Conservation (phyloP, 1,140 invertebrate species). For the Meloidogyne hapla region DNA sequence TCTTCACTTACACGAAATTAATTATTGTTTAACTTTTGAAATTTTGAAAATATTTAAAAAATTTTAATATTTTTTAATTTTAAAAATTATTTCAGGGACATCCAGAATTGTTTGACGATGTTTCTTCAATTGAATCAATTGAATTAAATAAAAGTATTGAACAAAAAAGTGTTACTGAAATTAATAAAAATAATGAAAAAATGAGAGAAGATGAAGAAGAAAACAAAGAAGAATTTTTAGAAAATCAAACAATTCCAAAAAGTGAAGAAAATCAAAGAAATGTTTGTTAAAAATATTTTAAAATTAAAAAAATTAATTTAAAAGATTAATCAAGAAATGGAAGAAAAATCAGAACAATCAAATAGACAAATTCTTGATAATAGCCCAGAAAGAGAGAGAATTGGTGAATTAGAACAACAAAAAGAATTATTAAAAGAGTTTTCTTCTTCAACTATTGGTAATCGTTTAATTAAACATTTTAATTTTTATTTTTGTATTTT, state of each 20-base stretch:
- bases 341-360: conserved; percentile 18
- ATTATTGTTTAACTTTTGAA: too few species aligned
- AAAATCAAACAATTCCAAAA: conserved; percentile 24
- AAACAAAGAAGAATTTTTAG: conserved; percentile 22
- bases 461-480: too few species aligned
- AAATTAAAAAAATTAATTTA: background rate
- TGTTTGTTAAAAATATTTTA: background rate
- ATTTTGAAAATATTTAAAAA: too few species aligned
- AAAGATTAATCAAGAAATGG: background rate
- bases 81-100: conserved; percentile 42
- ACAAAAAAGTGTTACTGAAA: background rate
- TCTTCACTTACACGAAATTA: too few species aligned
- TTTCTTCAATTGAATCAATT: background rate
- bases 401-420: too few species aligned
- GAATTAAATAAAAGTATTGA: background rate
- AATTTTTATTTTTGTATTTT: too few species aligned
- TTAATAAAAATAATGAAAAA: background rate
- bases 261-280: conserved; percentile 25
- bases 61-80: conserved; percentile 17
- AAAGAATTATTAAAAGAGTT: too few species aligned
- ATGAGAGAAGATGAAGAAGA: conserved; percentile 12
- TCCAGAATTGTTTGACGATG: conserved; percentile 49
- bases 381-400: too few species aligned
- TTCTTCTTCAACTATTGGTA: too few species aligned
- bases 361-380: too few species aligned